Conservation (phyloP, 2,797 vertebrate genomes). For the Rhinoraja longicauda region DNA sequence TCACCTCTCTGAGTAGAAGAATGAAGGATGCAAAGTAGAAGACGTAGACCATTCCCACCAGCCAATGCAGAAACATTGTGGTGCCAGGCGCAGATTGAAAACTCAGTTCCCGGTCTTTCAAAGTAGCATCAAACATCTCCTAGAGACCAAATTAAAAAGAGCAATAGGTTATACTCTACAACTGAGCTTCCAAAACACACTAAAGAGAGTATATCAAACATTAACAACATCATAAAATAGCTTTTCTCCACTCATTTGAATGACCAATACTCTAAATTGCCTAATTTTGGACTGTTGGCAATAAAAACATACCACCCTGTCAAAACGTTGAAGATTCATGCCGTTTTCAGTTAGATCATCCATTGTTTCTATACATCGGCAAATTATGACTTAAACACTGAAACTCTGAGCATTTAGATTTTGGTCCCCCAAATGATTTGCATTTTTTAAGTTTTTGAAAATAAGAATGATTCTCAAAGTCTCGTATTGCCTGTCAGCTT, state of each 20-base stretch:
- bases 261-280: too few species aligned
- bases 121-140: constrained; percentile 95
- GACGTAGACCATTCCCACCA: constrained; percentile 95
- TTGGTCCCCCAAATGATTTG: background rate
- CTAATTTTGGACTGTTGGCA: too few species aligned
- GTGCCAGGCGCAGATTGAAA: constrained; percentile 90
- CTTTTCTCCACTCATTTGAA: too few species aligned
- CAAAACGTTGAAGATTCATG: too few species aligned
- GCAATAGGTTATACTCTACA: background rate
- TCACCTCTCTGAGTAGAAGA: constrained; percentile 84
- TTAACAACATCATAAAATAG: too few species aligned
- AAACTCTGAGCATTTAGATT: background rate
- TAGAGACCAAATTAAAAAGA: constrained; percentile 47
- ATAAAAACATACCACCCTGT: too few species aligned
- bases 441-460: background rate
- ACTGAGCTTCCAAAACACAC: too few species aligned
- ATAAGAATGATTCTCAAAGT: background rate
- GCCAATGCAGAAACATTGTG: constrained; percentile 96
- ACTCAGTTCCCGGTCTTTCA: constrained; percentile 86
- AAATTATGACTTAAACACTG: too few species aligned
- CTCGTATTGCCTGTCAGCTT: background rate
- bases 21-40: constrained; percentile 98
- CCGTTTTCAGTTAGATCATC: too few species aligned
- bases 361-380: too few species aligned
- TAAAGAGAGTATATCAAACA: too few species aligned